Base-by-base conservation (phyloP, 1,140 invertebrate genomes). In the Maconellicoccus hirsutus region DNA sequence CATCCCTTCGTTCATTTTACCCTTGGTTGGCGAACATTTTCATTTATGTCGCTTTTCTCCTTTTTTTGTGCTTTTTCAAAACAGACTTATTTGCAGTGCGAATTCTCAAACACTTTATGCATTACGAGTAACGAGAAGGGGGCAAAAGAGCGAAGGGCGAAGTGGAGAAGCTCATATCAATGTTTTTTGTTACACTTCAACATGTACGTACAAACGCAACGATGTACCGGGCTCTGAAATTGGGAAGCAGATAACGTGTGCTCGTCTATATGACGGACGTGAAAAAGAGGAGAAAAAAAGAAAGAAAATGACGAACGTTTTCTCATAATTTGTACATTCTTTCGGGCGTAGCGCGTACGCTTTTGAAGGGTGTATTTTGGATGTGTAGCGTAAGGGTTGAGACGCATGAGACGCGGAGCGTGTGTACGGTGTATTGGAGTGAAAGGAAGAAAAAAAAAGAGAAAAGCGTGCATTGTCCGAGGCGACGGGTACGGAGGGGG, bases 301-400 rank as follows among this genome's bases (percentile, higher is more conserved):
- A 52, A 52, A 52, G n/a, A 52, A 52, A 52, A 52, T 19, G 42
- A 52, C 42, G 42, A 52, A 52, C 42, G 42, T 52, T 52, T 38
- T 52, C 42, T 52, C 42, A 16, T 52, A 52, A 52, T 52, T 52
- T 52, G 6, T 52, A 19, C 42, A 52, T 52, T 52, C 42, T 52
- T 52, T 19, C n/a, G 29, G 29, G 29, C 42, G 42, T 3, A 6
- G 42, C 42, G n/a, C n/a, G n/a, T 33, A 33, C 29, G 29, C 29
- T 52, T 52, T 52, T 52, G 6, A 52, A 52, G 42, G 42, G 42
- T 52, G 42, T 52, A 52, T 52, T 52, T 52, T 52, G 42, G n/a
- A 52, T 52, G 42, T 16, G n/a, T 3, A 52, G n/a, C 3, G n/a
- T 16, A 52, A 52, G 42, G 42, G 42, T 52, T 52, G 42, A 52